phyloP scores from a whole-genome alignment of 2,797 vertebrate genomes.

The Alca torda region DNA sequence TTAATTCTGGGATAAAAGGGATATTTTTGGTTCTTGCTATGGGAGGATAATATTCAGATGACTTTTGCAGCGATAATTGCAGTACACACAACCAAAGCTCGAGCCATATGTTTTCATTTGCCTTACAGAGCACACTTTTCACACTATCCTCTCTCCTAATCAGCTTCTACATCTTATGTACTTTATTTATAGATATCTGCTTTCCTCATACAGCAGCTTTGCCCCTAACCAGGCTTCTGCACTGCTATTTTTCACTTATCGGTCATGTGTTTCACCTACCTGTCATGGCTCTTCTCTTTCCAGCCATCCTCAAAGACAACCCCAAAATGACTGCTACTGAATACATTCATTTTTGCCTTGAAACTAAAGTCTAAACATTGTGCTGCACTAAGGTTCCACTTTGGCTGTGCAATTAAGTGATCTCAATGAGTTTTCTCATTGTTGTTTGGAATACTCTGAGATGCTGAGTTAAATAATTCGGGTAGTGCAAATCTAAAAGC shows the following conservation, averaged over 20 bases:
- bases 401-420: background rate
- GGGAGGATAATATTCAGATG: background rate
- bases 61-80: background rate
- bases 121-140: background rate
- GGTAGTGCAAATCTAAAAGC: background rate
- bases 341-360: background rate
- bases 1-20: background rate
- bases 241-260: background rate
- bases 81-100: background rate
- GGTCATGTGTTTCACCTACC: background rate
- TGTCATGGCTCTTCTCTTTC: background rate
- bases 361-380: background rate
- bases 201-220: background rate
- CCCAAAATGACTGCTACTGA: background rate
- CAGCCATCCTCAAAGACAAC: background rate
- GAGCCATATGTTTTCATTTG: constrained; percentile 1
- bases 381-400: background rate
- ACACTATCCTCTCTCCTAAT: background rate
- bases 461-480: background rate
- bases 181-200: background rate
- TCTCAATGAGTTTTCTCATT: background rate
- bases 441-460: background rate
- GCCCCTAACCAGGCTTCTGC: background rate
- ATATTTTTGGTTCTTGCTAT: background rate
- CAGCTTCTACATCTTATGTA: background rate